Evolutionary conservation across 2,888 invertebrate genomes (phyloP).

Genomic region (Stenodema calcarata): DNA sequence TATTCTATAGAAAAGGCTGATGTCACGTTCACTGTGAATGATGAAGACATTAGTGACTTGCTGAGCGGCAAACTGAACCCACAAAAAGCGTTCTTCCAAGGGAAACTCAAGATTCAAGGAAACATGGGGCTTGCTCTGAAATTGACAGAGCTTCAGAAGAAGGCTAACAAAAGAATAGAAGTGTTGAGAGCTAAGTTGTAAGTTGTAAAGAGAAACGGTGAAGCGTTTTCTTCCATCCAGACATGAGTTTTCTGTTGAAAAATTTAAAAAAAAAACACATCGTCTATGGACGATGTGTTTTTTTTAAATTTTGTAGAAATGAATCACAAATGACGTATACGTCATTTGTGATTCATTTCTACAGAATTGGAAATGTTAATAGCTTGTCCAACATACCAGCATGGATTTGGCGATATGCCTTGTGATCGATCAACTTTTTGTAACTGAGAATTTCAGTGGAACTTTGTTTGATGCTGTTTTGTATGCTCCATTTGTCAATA

Average conservation of each 20-base stretch:
- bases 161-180: constrained; percentile 76
- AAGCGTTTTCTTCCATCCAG: neutral
- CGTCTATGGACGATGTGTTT: too few relatives aligned
- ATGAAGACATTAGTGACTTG: constrained; percentile 85
- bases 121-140: constrained; percentile 98
- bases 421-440: too few relatives aligned
- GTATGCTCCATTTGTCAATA: too few relatives aligned
- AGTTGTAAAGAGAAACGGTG: constrained; percentile 67
- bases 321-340: neutral
- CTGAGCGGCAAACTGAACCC: constrained; percentile 91
- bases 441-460: too few relatives aligned
- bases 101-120: constrained; percentile 94
- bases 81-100: constrained; percentile 95
- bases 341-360: neutral
- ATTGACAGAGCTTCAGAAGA: constrained; percentile 80
- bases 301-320: neutral
- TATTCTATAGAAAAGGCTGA: constrained; percentile 70
- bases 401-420: too few relatives aligned
- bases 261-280: too few relatives aligned
- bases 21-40: constrained; percentile 86
- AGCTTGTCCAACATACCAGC: too few relatives aligned
- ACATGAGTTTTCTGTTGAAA: neutral
- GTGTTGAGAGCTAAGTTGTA: constrained; percentile 76
- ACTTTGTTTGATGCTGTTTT: too few relatives aligned
- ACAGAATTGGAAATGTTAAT: neutral